Evolutionary conservation across 2,113 vertebrate genomes (phyloP).

Genomic region (Rhinolophus sinicus): DNA sequence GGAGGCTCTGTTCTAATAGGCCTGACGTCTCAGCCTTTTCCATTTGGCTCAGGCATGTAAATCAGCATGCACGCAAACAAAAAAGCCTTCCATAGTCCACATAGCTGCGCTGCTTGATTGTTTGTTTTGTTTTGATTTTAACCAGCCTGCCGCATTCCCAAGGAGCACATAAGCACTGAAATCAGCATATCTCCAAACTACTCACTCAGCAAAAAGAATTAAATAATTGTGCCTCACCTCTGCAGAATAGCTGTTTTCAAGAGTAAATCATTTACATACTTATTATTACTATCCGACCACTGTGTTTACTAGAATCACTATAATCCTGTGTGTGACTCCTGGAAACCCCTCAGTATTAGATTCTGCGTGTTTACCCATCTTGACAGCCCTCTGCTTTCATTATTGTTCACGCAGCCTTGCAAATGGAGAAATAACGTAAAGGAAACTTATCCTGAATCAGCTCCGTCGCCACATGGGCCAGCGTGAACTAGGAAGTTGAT

Average conservation of each 20-base stretch:
- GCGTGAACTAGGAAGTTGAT: not conserved
- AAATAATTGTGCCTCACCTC: not conserved
- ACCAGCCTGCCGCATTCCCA: not conserved
- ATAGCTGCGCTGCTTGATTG: not conserved
- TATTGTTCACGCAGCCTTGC: not conserved
- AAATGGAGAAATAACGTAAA: conserved; percentile 13
- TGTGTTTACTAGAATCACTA: not conserved
- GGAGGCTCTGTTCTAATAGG: not conserved
- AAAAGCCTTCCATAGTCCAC: not conserved
- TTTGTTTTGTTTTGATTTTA: conserved; percentile 58
- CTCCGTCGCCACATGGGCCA: not conserved
- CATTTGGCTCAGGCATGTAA: conserved; percentile 21
- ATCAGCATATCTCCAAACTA: not conserved
- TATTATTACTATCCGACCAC: not conserved
- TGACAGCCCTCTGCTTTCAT: not conserved
- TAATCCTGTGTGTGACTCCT: not conserved
- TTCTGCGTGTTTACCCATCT: not conserved
- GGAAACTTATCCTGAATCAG: conserved; percentile 2
- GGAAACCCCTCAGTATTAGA: not conserved
- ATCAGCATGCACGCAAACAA: conserved; percentile 29
- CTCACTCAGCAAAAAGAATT: conserved; percentile 21
- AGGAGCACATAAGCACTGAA: not conserved
- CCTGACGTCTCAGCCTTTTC: not conserved
- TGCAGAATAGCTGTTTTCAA: conserved; percentile 1
- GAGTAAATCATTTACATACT: conserved; percentile 42